phyloP scores from a whole-genome alignment of 2,888 invertebrate species.

The Shargacucullia verbasci region DNA sequence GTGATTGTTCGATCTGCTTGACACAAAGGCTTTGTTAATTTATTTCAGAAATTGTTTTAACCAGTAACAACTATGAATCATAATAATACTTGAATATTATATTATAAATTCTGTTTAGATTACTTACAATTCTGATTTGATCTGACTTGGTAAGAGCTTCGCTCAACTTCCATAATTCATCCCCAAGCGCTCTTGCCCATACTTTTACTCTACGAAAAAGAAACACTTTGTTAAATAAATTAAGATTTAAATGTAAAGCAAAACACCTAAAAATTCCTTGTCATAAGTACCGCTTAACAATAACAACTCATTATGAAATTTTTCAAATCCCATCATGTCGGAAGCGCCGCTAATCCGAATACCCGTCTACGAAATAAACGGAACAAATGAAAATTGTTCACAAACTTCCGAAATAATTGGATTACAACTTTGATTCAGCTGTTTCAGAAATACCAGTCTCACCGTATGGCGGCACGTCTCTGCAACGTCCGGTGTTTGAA shows the following conservation, averaged over 20 bases:
- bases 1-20: too few relatives aligned
- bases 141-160: constrained; percentile 93
- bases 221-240: neutral
- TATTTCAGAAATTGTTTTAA: too few relatives aligned
- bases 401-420: neutral
- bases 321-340: constrained; percentile 14
- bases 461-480: constrained; percentile 3
- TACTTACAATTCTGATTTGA: constrained; percentile 93
- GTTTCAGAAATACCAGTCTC: neutral
- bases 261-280: too few relatives aligned
- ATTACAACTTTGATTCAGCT: constrained; percentile 13
- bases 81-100: too few relatives aligned
- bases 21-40: too few relatives aligned
- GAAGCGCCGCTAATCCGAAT: constrained; percentile 8
- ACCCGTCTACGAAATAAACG: constrained; percentile 8
- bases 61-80: neutral
- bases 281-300: too few relatives aligned
- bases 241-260: too few relatives aligned
- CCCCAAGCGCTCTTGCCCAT: constrained; percentile 94
- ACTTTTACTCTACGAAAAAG: constrained; percentile 90
- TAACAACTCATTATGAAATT: constrained; percentile 6
- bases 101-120: neutral
- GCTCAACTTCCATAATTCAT: constrained; percentile 94
- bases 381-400: constrained; percentile 8
- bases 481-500: neutral